Evolutionary conservation across 2,113 vertebrate genomes (phyloP), one percentile per base, ranked within the genome.

Genomic region (Thamnaconus septentrionalis): DNA sequence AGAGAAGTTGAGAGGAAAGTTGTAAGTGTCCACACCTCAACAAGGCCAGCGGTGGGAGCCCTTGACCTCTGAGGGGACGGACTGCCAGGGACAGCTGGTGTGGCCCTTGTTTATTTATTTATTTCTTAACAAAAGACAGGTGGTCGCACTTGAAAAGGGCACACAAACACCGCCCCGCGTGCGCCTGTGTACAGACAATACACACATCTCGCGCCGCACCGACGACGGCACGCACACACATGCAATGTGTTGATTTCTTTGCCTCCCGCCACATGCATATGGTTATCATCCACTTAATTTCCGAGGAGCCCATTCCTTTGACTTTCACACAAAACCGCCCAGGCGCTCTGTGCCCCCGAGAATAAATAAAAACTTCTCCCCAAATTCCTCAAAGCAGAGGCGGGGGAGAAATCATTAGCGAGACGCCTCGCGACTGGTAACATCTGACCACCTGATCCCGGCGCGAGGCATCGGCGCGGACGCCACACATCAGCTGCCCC

Each of bases 131-230:
- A 92, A 91, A 92, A 91, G 92, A 93, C 92, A 93, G 92, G 92
- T 93, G 92, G 91, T 91, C 91, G 91, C 92, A 92, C 91, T 92
- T 91, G 90, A 92, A 91, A 92, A 92, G 90, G 89, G 87, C 89
- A 89, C 85, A 85, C 86, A 86, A 89, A 90, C 82, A 88, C 76
- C 82, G 78, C 62, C 78, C 78, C 81, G 80, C 87, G 77, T 75
- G 72, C 80, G 10, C 74, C 65, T 75, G 76, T 78, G 69, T 80
- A 76, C 74, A 78, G 73, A 78, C 70, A 66, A 80, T n/a, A 12
- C n/a, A 12, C 69, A 42, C 18, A 31, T 31, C 18, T 1, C 18
- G 18, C 18, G 18, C 18, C 18, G 18, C 18, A 2, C 18, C 18
- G 18, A 31, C 18, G 18, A 31, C 18, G 75, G 57, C 78, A 76